Evolutionary conservation across 1,140 invertebrate genomes (phyloP), one percentile per base, ranked within the genome.

Genomic region (Drosophila sechellia): DNA sequence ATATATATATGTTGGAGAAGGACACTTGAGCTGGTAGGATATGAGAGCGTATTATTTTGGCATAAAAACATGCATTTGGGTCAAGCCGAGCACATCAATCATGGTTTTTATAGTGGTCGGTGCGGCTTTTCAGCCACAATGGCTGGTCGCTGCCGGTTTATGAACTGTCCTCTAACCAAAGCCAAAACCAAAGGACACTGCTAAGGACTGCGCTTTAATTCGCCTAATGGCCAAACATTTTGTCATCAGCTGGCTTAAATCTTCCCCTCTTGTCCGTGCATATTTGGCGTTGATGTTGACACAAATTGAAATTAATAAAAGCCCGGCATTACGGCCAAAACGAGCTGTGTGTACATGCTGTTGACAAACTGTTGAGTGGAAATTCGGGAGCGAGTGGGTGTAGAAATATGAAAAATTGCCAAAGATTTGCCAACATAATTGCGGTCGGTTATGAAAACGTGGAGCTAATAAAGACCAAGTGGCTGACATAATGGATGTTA

Each of bases 241-340:
- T 86, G 81, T 81, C 81, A 87, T 87, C 83, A 78, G 79, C 64
- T 81, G 83, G 81, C 81, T 81, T 86, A 86, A 86, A 86, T 86
- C 81, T 79, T 70, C 57, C 17, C 59, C 58, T 22, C 72, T 46
- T 60, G 63, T 55, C 58, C 52, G 45, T 49, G 58, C 74, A 74
- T 80, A 77, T 77, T 84, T 80, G 69, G 78, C 74, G 65, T 78
- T 87, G 81, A 86, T 86, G 81, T 87, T 86, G 81, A 86, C 81
- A 86, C 81, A 86, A 87, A 86, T 86, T 86, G 81, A 86, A 86
- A 86, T 87, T 86, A 86, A 86, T 86, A 86, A 86, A 86, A 76
- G 83, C 46, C 46, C 34, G 39, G 46, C 46, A 55, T 27, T 35
- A 59, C 22, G 37, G 58, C 53, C 31, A 25, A 53, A 40, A 53